Conservation (phyloP, 2,113 vertebrate genomes). For the Taurulus bubalis region DNA sequence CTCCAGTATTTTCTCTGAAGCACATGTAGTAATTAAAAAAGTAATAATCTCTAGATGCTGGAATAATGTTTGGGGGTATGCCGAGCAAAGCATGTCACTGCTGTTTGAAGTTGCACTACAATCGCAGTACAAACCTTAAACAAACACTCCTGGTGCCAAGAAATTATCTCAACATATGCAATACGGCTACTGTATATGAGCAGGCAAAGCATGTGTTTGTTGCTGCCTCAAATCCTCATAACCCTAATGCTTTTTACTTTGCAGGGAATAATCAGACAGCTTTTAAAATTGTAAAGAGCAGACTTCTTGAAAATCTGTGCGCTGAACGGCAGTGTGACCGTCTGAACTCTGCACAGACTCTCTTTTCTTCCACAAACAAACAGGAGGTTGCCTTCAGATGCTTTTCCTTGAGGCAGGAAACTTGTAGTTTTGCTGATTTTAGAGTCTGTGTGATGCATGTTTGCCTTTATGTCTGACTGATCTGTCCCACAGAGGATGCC, state of each 20-base stretch:
- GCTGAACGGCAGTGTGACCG: too few species aligned
- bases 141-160: constrained; percentile 1
- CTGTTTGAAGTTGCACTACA: constrained; percentile 18
- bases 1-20: constrained; percentile 41
- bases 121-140: constrained; percentile 4
- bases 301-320: constrained; percentile 16
- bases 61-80: constrained; percentile 42
- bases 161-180: constrained; percentile 36
- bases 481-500: constrained; percentile 73
- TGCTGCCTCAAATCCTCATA: constrained; percentile 4
- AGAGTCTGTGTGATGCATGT: constrained; percentile 63
- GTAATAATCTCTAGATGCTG: constrained; percentile 46
- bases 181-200: not conserved
- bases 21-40: constrained; percentile 66
- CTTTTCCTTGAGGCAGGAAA: constrained; percentile 42
- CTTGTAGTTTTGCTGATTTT: constrained; percentile 47
- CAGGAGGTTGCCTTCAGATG: constrained; percentile 36
- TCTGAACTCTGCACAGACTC: constrained; percentile 31
- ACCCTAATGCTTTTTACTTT: constrained; percentile 12
- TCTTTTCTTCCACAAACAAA: constrained; percentile 45
- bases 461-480: constrained; percentile 50
- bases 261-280: not conserved
- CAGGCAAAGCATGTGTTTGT: constrained; percentile 15
- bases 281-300: constrained; percentile 14
- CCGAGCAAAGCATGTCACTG: constrained; percentile 38